Evolutionary conservation across 30 jellyfish, hydroid and myxozoan genomes (phyloP), one percentile per base, ranked within the genome.

Genomic region (Aurelia sp.): DNA sequence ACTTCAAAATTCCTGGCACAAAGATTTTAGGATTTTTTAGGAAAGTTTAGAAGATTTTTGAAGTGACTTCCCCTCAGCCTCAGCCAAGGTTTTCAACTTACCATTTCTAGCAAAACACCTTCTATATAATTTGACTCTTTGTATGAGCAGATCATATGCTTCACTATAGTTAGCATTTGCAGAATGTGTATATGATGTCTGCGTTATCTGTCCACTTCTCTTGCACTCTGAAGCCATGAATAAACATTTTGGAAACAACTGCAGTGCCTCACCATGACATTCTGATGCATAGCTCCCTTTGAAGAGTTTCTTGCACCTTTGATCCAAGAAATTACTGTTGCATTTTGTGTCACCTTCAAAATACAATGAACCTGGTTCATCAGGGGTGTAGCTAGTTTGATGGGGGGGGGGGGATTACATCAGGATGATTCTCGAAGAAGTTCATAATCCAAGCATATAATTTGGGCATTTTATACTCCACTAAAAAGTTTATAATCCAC

Each of bases 171-270:
- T 82, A 2, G 74, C 85, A 58, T 52, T 69, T 41, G 74, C 61
- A 3, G 92, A 82, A 15, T 69, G 79, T 2, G 48, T 59, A 19
- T 82, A 52, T 18, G 59, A 22, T 1, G 81, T 79, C 1, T 69
- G 62, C 12, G 86, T 69, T 31, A 69, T 58, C 48, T 70, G 86
- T 13, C 47, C 80, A 40, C 17, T 20, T 6, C 47, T 21, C 66
- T 82, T 82, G 86, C 92, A 82, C 44, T 82, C 92, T 31, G 92
- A 82, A 51, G 92, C 92, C 92, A 82, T 82, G 86, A 50, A 82
- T 10, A 82, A 64, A 74, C 92, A 82, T 82, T 82, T 82, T 18
- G 92, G 92, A 62, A 82, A 82, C 61, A 82, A 66, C 82, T 82
- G 92, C 50, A 82, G 23, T 17, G 84, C 80, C 22, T 70, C 92